Evolutionary conservation across 2,113 vertebrate genomes (phyloP).

Genomic region (Hystrix cristata): DNA sequence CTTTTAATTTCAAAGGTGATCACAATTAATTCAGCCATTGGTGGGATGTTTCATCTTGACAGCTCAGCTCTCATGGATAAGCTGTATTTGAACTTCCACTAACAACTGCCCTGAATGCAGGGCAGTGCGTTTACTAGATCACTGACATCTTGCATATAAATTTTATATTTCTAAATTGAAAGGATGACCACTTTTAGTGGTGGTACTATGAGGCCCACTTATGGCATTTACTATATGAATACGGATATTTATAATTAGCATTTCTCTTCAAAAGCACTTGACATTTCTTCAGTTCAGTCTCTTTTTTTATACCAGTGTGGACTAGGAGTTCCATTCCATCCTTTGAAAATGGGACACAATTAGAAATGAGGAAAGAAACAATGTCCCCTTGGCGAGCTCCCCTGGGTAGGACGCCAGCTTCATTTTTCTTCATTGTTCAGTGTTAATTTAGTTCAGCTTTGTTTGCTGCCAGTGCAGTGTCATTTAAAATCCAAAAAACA

Average conservation of each 20-base stretch:
- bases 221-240: constrained; percentile 35
- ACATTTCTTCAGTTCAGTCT: constrained; percentile 7
- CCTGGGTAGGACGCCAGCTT: constrained; percentile 53
- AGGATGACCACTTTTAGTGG: constrained; percentile 33
- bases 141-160: neutral
- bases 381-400: constrained; percentile 45
- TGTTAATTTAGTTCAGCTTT: constrained; percentile 72
- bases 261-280: constrained; percentile 20
- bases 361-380: constrained; percentile 31
- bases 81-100: neutral
- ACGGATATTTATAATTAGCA: neutral
- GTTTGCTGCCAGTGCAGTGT: constrained; percentile 58
- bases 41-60: neutral
- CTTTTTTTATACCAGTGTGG: neutral
- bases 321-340: constrained; percentile 4
- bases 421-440: constrained; percentile 69
- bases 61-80: neutral
- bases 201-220: neutral
- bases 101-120: neutral
- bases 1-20: constrained; percentile 2
- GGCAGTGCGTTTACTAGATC: too few species aligned
- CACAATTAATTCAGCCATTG: neutral
- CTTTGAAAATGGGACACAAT: constrained; percentile 34
- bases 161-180: constrained; percentile 43
- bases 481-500: constrained; percentile 69